Base-by-base conservation (phyloP, 2,888 invertebrate species). In the Eledona agricola region DNA sequence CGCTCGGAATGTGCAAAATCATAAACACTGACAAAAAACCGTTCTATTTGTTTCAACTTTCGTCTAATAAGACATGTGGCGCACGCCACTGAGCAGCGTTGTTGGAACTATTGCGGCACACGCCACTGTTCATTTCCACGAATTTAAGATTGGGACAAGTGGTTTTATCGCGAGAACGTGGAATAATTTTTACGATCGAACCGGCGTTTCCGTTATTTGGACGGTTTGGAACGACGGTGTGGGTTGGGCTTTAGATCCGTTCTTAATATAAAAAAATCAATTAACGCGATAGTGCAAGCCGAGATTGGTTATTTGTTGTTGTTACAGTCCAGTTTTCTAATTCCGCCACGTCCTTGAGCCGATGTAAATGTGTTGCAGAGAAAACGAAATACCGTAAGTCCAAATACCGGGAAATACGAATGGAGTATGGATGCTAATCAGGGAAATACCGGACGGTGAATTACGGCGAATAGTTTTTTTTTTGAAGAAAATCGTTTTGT, bases 161-260 rank as follows among this genome's bases (percentile, higher is more conserved):
- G 37, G 22, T 28, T 15, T 32, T 10, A 53, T 28, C 25, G 25
- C 32, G 15, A 45, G 16, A 29, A 25, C 37, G 40, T 50, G 54
- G 49, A 59, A 45, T 45, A 49, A 56, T 53, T 56, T 45, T 50
- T 49, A 40, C 45, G 52, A 57, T 46, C 49, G 35, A 56, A 37
- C 47, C 52, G 52, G 25, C 52, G 49, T 52, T 53, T 57, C 50
- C 46, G 46, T 25, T 34, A 32, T n/a, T n/a, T 10, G 19, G 9
- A 16, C 16, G 15, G 25, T 46, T 46, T 43, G 40, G 28, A 15
- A 40, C 11, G 40, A 28, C 9, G 26, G 26, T 26, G 16, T 40
- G 40, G 40, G 40, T 17, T 40, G 16, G 40, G 40, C 40, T 28
- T 37, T 23, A 23, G 23, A 9, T 22, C 19, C 15, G 17, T 20